Percentiles rank a stretch among this genome's conserved stretches.
Conservation (phyloP, 2,888 invertebrate genomes). For the Branchinecta sandiegonensis region DNA sequence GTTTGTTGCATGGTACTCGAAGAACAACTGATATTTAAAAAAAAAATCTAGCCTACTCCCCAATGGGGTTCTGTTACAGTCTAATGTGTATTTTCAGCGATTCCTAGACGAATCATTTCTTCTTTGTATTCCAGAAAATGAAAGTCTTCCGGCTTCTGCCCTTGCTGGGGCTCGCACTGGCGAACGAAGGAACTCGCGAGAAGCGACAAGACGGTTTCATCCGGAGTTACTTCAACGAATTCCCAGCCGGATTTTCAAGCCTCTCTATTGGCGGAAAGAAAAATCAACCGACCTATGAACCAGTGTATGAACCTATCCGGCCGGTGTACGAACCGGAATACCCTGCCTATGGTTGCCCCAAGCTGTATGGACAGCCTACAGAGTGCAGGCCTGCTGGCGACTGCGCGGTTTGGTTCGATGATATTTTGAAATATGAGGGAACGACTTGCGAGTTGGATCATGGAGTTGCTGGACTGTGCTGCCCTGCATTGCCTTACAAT, state of each 20-base stretch:
- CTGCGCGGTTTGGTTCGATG: conserved; percentile 22
- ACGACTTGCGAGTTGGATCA: conserved; percentile 20
- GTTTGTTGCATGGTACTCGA: too few relatives aligned
- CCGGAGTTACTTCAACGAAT: background rate
- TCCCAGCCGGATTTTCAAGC: background rate
- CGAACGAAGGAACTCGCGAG: background rate
- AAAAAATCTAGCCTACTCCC: too few relatives aligned
- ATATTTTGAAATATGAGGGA: conserved; percentile 2
- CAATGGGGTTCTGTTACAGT: too few relatives aligned
- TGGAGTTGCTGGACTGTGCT: conserved; percentile 21
- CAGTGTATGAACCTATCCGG: background rate
- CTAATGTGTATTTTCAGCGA: too few relatives aligned
- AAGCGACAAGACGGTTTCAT: conserved; percentile 1
- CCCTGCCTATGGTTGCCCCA: conserved; percentile 20
- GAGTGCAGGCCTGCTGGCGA: conserved; percentile 21
- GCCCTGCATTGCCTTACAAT: conserved; percentile 22
- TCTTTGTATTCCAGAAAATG: background rate
- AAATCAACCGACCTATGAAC: conserved; percentile 5
- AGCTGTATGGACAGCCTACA: conserved; percentile 18
- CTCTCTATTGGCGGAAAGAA: conserved; percentile 14
- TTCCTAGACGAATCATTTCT: too few relatives aligned
- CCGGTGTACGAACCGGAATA: conserved; percentile 16
- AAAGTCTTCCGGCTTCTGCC: background rate
- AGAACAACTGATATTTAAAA: too few relatives aligned
- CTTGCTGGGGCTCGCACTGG: background rate